These are phyloP conservation scores for Orius insidiosus DNA, from an alignment of 1,140 invertebrate genomes.

Conservation along the genomic window DNA sequence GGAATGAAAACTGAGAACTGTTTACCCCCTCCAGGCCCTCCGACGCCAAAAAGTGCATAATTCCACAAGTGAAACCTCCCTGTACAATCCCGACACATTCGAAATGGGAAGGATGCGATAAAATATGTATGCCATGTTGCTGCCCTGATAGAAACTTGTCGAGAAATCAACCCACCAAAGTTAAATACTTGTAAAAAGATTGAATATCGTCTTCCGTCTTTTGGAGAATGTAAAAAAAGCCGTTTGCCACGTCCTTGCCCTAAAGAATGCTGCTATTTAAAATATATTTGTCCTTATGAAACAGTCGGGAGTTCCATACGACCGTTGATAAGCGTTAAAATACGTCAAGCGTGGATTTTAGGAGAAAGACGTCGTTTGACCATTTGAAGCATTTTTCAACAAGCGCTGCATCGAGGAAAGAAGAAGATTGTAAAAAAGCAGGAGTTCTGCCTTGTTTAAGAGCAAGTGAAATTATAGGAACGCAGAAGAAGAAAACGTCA, in stretches of 20 bases:
- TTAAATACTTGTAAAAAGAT: constrained; percentile 3
- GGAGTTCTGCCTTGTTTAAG: not conserved
- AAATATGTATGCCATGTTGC: constrained; percentile 9
- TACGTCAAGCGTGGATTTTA: not conserved
- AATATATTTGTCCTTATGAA: not conserved
- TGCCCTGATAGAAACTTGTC: not conserved
- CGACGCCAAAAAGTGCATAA: too few relatives aligned
- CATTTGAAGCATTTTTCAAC: too few relatives aligned
- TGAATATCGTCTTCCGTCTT: constrained; percentile 5
- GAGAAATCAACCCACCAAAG: not conserved
- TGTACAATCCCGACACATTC: too few relatives aligned
- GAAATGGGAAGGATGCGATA: constrained; percentile 7
- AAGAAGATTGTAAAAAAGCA: not conserved
- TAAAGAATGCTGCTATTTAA: constrained; percentile 4
- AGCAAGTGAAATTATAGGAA: not conserved
- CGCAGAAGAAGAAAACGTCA: not conserved
- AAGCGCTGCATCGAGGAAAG: too few relatives aligned
- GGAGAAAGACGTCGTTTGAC: not conserved
- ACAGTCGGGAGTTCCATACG: not conserved
- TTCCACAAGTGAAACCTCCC: too few relatives aligned
- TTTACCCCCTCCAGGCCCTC: not conserved
- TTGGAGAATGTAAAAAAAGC: constrained; percentile 2
- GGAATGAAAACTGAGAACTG: not conserved
- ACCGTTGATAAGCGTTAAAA: constrained; percentile 3
- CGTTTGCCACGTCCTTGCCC: not conserved